Evolutionary conservation across 2,888 invertebrate genomes (phyloP), one percentile per base, ranked within the genome.

Genomic region (Eugnorisma glareosa): DNA sequence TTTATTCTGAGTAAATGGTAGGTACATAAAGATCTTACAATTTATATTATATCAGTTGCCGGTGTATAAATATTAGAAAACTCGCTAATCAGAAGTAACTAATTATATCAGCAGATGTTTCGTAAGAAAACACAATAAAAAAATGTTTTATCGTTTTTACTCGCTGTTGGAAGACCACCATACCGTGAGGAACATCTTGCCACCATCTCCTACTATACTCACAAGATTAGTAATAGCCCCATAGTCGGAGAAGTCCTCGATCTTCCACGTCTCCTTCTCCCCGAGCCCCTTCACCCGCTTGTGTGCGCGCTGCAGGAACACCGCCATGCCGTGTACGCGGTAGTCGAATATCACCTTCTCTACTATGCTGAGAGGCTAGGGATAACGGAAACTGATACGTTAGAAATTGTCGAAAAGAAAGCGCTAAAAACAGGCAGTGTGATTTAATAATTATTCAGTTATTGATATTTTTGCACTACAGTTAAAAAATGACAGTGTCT

Each of bases 331-430:
- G 93, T 98, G 98, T 75, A 98, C 97, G 84, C 99, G 97, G 90
- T 99, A 97, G 92, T 99, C 99, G 93, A 99, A 98, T 85, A 99
- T 98, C 64, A 99, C 97, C 85, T 97, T 97, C 90, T 98, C 98
- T 71, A 99, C 98, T 79, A 99, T 98, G 88, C 98, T 98, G 73
- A 99, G 96, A 8, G 99, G 98, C 94, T 96, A 91, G 5, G 1
- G 1, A 10, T 61, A 35, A 35, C 21, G 8, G 3, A 92, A 92
- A 66, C 24, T 57, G 24, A 8, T 54, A 31, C 21, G 18, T 31
- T 24, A 1, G 8, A 67, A 61, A 35, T 18, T 3, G 7, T 18
- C 28, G 31, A 59, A 59, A 0, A 18, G 7, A 57, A 54, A n/a
- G n/a, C n/a, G n/a, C n/a, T n/a, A n/a, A n/a, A n/a, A n/a, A n/a